Evolutionary conservation across 2,888 invertebrate genomes (phyloP), one percentile per base, ranked within the genome.

Genomic region (Melangyna quadrimaculata): DNA sequence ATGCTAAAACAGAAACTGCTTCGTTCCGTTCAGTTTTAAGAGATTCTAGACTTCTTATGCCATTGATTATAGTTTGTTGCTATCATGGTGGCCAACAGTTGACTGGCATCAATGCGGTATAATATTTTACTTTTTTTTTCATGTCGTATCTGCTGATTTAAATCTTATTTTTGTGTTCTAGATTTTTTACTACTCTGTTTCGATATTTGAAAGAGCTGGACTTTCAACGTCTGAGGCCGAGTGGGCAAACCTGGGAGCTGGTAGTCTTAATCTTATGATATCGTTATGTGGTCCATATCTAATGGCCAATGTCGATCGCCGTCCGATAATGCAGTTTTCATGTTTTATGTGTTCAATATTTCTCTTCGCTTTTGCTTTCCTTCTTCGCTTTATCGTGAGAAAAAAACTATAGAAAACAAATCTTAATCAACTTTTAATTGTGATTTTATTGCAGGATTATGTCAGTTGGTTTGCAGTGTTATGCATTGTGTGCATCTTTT

Each of bases 41-140:
- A 19, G 94, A 95, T 86, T 93, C 92, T 0, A 90, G 93, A 0
- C 92, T 96, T 35, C 91, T 94, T n/a, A 93, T 97, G 90, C 96
- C 98, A 1, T 91, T 98, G 61, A 90, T 96, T 70, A 94, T 98
- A 80, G 95, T 96, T 5, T 95, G 96, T 89, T 93, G 94, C 83
- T 94, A 97, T 93, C 91, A 91, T 35, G 94, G 95, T 22, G 97
- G 98, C 0, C 98, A 98, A 92, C 98, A 98, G 92, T 94, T 97
- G 82, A 96, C 96, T 88, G 98, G 98, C 67, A 97, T 98, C 81
- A 98, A 98, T 92, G 97, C 97, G 82, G 97, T 97, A 90, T 93
- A 93, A 94, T 35, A 55, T 22, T 3, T 48, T 7, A 73, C 81
- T 89, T 19, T 95, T 94, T 95, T 96, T 2, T 29, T 40, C 7